Evolutionary conservation across 1,140 invertebrate species (phyloP), one percentile per base, ranked within the genome.

Genomic region (Mylabris phalerata): DNA sequence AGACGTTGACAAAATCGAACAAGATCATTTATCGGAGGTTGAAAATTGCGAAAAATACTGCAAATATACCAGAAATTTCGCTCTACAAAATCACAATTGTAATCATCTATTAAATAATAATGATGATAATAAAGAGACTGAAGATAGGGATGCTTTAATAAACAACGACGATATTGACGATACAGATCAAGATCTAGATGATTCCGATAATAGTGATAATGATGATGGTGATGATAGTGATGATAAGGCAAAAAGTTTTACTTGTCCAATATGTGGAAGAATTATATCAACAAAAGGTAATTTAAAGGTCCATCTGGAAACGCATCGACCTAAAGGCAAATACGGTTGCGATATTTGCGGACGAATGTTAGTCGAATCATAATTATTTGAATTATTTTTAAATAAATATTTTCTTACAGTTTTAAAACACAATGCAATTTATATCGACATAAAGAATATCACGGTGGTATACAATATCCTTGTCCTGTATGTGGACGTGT

Each of bases 391-490:
- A 24, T 46, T 46, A 10, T 4, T 27, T 27, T 13, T 38, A 49
- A 49, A 51, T 48, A 5, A 49, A 6, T 26, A 51, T 47, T 50
- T 57, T 60, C 55, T 73, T 79, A 45, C 69, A 87, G 85, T 65
- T 88, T 88, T 66, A 85, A 85, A 68, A 82, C 80, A n/a, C 79
- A 84, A 63, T 80, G 77, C 43, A 88, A 85, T 73, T 75, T 87
- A 50, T 78, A 76, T 57, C 76, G 80, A 40, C 85, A 88, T 65
- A 84, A 85, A 71, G 79, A 83, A 62, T 84, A 83, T 60, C 85
- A 88, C 62, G 77, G 78, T 47, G 79, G 80, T 6, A 80, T 80
- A 66, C 81, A 84, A 57, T 85, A 79, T 69, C 79, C 82, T 13
- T 88, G 86, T 67, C 78, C 76, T 48, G 80, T 85, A 3, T 88